Evolutionary conservation across 2,113 vertebrate species (phyloP), one percentile per base, ranked within the genome.

Genomic region (Bufo gargarizans): DNA sequence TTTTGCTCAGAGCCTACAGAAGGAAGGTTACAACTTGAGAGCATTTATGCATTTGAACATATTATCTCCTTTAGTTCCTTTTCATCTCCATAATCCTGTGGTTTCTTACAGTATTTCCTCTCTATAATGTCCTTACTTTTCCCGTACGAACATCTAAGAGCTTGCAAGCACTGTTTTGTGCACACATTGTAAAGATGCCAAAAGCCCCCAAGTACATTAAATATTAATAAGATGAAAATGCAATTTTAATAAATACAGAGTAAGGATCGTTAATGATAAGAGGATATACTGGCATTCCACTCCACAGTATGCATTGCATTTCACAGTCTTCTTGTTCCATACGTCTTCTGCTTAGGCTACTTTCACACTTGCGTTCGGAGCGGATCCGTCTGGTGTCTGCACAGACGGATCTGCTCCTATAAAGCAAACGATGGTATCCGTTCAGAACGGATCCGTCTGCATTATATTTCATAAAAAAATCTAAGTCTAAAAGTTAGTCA

Each of bases 121-220:
- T 53, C 76, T n/a, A 58, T 79, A 58, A 58, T 33, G 5, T 58
- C 55, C 20, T 56, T 4, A 43, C n/a, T 43, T 43, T 79, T 79
- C 77, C 77, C 77, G 77, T 79, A 79, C 14, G 13, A 79, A 49
- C n/a, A 58, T 58, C 53, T 58, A 4, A 22, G 22, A 78, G 77
- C 50, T 12, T 20, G 77, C 14, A 79, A 58, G 8, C 3, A 58
- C 58, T 43, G 10, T 50, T 79, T 55, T 79, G 50, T 22, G n/a
- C 77, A 79, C 53, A 58, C 22, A 79, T 14, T 55, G 50, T 79
- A n/a, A 50, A 58, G 47, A 33, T 79, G 43, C n/a, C 53, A 22
- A 22, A 14, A 33, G 12, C 22, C 77, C 53, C 77, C 53, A 79
- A 79, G 77, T 58, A 79, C 77, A 79, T 79, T 79, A 79, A 79